Conservation (phyloP, 2,113 vertebrate species). For the Sturnira hondurensis region DNA sequence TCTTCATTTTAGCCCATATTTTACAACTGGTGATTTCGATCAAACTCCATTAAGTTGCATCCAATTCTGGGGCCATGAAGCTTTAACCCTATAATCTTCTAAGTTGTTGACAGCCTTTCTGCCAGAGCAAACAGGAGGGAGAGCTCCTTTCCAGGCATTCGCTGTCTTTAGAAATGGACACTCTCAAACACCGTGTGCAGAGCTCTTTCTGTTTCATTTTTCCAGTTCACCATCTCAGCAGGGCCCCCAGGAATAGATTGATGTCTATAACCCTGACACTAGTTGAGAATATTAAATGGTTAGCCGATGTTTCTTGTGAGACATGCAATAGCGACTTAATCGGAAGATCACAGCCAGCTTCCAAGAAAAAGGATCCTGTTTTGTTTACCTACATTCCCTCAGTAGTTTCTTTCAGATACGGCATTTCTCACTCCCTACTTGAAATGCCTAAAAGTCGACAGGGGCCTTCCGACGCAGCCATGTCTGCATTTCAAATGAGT, state of each 20-base stretch:
- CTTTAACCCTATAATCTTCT: background rate
- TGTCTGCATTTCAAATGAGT: slow-evolving; percentile 40
- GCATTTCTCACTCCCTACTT: slow-evolving; percentile 54
- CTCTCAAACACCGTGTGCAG: background rate
- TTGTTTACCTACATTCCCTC: slow-evolving; percentile 58
- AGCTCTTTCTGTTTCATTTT: background rate
- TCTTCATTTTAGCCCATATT: slow-evolving; percentile 14
- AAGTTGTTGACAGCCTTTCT: background rate
- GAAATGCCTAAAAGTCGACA: background rate
- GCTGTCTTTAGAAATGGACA: background rate
- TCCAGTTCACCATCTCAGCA: background rate
- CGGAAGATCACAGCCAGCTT: slow-evolving; percentile 52
- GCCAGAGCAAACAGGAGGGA: background rate
- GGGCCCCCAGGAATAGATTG: background rate
- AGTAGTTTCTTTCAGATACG: slow-evolving; percentile 41
- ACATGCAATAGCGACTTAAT: slow-evolving; percentile 8
- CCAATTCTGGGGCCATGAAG: background rate
- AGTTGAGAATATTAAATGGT: background rate
- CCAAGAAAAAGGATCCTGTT: slow-evolving; percentile 59
- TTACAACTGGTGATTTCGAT: background rate
- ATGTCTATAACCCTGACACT: background rate
- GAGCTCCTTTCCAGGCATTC: background rate
- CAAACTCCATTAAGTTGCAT: slow-evolving; percentile 2
- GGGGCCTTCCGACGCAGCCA: background rate
- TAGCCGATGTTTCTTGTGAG: slow-evolving; percentile 21